phyloP scores from a whole-genome alignment of 2,113 vertebrate genomes.

The Elephas maximus region DNA sequence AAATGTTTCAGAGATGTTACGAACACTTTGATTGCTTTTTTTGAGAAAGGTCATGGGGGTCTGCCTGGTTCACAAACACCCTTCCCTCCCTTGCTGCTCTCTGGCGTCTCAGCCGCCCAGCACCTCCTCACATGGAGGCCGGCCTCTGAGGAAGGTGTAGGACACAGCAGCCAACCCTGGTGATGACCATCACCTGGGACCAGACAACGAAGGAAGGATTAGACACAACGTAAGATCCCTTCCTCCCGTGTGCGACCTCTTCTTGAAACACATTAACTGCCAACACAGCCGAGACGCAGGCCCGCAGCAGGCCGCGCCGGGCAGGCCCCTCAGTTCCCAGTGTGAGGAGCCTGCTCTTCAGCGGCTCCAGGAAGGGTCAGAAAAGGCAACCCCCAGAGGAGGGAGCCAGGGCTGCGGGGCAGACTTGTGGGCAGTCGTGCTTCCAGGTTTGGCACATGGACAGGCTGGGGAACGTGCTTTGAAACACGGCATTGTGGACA shows the following conservation, averaged over 20 bases:
- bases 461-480: background rate
- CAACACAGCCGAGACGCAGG: background rate
- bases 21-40: background rate
- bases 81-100: background rate
- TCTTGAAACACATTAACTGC: background rate
- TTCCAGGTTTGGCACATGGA: constrained; percentile 49
- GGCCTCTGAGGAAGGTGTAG: no score
- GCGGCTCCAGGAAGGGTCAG: background rate
- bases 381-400: constrained; percentile 67
- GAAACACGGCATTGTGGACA: background rate
- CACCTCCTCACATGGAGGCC: background rate
- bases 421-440: background rate
- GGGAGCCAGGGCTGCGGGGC: background rate
- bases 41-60: background rate
- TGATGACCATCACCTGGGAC: background rate
- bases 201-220: no score
- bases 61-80: background rate
- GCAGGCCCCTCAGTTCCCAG: background rate
- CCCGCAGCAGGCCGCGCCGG: background rate
- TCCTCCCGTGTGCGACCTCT: background rate
- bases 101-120: background rate
- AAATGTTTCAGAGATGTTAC: background rate
- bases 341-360: accelerated
- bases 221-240: background rate
- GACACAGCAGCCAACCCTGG: accelerated